These are phyloP conservation scores for Platichthys stellatus DNA, from an alignment of 2,113 vertebrate genomes.

Conservation along the genomic window DNA sequence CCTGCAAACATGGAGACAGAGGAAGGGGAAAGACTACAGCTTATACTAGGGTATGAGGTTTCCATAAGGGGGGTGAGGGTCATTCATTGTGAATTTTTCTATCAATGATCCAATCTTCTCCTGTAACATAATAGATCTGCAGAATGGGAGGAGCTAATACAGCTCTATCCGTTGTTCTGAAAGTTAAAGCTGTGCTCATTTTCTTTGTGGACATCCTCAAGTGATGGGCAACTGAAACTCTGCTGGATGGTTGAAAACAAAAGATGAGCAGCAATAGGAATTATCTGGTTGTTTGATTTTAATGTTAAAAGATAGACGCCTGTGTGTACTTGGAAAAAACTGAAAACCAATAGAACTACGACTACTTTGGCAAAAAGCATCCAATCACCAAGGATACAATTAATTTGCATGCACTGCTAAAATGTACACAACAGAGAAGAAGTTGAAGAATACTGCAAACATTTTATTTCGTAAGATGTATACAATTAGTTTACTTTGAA, in stretches of 20 bases:
- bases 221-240: not conserved
- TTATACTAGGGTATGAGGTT: slow-evolving; percentile 83
- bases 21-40: slow-evolving; percentile 91
- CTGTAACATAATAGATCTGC: slow-evolving; percentile 27
- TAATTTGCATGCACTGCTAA: too few species aligned
- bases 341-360: not conserved
- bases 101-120: slow-evolving; percentile 44
- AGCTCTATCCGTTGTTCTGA: not conserved
- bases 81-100: slow-evolving; percentile 48
- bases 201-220: not conserved
- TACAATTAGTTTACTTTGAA: too few species aligned
- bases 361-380: not conserved
- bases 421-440: too few species aligned
- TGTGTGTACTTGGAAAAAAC: not conserved
- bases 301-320: not conserved
- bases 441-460: too few species aligned
- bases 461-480: too few species aligned
- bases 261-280: not conserved
- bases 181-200: not conserved
- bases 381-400: not conserved
- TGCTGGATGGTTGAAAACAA: not conserved
- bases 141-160: slow-evolving; percentile 27
- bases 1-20: slow-evolving; percentile 98
- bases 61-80: slow-evolving; percentile 30
- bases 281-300: not conserved